Evolutionary conservation across 2,797 vertebrate genomes (phyloP).

Genomic region (Natrix natrix): DNA sequence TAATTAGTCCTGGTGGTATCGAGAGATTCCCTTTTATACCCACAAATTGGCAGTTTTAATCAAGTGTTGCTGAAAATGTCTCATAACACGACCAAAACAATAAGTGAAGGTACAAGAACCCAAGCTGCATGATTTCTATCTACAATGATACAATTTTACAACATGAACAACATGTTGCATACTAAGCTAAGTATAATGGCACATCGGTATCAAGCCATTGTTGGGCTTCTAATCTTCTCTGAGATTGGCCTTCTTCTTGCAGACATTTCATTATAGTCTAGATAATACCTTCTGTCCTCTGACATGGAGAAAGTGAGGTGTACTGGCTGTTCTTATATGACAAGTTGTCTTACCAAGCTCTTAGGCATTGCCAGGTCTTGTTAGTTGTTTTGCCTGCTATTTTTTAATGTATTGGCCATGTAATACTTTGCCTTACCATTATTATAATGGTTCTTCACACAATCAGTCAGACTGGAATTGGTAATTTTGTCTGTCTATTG

Average conservation of each 20-base stretch:
- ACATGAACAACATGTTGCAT: conserved; percentile 67
- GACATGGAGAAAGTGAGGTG: not conserved
- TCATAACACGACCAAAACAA: conserved; percentile 75
- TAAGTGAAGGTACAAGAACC: conserved; percentile 68
- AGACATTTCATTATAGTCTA: not conserved
- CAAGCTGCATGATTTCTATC: conserved; percentile 67
- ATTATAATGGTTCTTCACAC: not conserved
- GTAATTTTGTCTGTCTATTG: not conserved
- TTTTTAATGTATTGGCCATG: not conserved
- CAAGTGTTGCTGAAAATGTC: conserved; percentile 77
- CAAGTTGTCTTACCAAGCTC: not conserved
- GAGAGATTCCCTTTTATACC: conserved; percentile 76
- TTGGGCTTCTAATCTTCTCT: not conserved
- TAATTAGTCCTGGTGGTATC: conserved; percentile 78
- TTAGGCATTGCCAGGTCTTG: not conserved
- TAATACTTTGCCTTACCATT: not conserved
- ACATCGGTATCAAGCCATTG: conserved; percentile 40
- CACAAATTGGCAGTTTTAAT: conserved; percentile 79
- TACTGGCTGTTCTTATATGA: not conserved
- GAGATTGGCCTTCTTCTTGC: not conserved
- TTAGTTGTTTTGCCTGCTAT: not conserved
- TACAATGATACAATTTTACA: conserved; percentile 67
- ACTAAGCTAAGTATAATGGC: conserved; percentile 59
- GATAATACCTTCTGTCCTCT: not conserved
- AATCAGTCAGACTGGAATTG: not conserved